Conservation (phyloP, 92 coral and sea anemone genomes). For the Virgularia gustaviana region DNA sequence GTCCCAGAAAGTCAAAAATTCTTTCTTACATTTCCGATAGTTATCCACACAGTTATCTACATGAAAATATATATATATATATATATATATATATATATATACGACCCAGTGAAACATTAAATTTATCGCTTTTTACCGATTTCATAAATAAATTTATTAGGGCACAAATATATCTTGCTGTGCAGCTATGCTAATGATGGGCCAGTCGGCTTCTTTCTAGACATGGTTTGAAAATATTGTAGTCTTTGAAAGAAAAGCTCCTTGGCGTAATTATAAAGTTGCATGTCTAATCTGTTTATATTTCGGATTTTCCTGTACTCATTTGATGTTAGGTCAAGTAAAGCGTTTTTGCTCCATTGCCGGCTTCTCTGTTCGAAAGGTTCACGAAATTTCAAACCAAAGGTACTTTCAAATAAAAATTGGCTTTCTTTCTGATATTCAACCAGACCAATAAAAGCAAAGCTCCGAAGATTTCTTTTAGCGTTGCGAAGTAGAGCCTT, state of each 20-base stretch:
- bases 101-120: too few species aligned
- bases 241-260: constrained; percentile 22
- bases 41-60: too few species aligned
- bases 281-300: constrained; percentile 19
- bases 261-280: constrained; percentile 31
- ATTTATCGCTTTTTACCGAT: constrained; percentile 2
- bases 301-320: constrained; percentile 1
- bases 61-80: too few species aligned
- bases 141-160: constrained; percentile 38
- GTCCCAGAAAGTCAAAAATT: too few species aligned
- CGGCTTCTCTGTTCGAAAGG: constrained; percentile 24
- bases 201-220: constrained; percentile 17
- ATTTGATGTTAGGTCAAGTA: neutral
- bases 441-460: constrained; percentile 27
- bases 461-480: constrained; percentile 22
- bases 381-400: constrained; percentile 29
- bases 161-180: constrained; percentile 30
- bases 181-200: constrained; percentile 30
- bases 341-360: constrained; percentile 15
- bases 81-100: too few species aligned
- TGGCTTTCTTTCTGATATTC: constrained; percentile 33
- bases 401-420: constrained; percentile 25
- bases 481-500: constrained; percentile 33
- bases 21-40: too few species aligned
- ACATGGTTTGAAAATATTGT: constrained; percentile 12